Evolutionary conservation across 2,113 vertebrate species (phyloP), one percentile per base, ranked within the genome.

Genomic region (Nettapus auritus): DNA sequence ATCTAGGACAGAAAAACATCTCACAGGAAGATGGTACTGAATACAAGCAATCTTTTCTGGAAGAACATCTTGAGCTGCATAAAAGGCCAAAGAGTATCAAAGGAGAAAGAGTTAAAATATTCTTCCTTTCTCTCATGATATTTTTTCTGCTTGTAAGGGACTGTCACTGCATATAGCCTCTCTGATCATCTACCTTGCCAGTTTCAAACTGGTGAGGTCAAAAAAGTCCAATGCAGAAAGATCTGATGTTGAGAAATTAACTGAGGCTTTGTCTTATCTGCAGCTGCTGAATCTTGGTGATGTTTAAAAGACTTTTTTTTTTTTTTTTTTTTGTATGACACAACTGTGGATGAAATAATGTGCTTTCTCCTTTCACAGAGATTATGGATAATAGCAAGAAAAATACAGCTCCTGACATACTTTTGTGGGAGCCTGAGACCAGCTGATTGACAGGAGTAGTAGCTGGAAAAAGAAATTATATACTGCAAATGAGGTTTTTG

Each of bases 401-500:
- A 94, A 94, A 87, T 71, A 19, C 48, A 53, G 60, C 28, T 89
- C 88, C 74, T 92, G 77, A 71, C 77, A 91, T 10, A 90, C 34
- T 82, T 92, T 56, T 69, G 57, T 6, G 1, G 74, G 62, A 94
- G 62, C 25, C 19, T 89, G 67, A 79, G 71, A 55, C 26, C 46
- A 60, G 53, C 0, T 91, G 96, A 95, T 79, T 93, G 96, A 92
- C 93, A 95, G 53, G 62, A n/a, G 31, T n/a, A 67, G 64, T 75
- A 80, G 70, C 88, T 91, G 87, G 63, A 75, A 92, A 73, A 21
- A 76, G 70, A 80, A 93, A 90, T 87, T 82, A 46, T 22, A 69
- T 68, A 48, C 77, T 71, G 62, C 53, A 96, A 87, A 96, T 44
- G 53, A 94, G 66, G 44, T 64, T 93, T 92, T 75, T 81, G 56